phyloP scores from a whole-genome alignment of 1,140 invertebrate species.

The Leptinotarsa undecemlineata region DNA sequence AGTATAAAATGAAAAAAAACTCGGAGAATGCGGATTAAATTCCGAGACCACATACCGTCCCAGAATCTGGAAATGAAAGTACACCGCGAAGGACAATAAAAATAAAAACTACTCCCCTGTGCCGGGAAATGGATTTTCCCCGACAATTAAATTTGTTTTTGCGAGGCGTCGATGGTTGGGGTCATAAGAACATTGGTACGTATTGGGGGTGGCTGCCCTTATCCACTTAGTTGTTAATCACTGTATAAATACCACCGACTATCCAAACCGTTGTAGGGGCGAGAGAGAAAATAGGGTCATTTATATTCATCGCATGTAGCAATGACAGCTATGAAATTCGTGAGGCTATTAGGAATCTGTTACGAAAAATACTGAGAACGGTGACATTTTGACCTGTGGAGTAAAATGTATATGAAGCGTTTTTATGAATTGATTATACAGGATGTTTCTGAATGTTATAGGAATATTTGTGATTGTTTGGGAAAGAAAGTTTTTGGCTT shows the following conservation, averaged over 20 bases:
- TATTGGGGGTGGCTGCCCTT: slow-evolving; percentile 17
- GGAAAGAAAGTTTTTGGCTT: no score
- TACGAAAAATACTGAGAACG: not conserved
- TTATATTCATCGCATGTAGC: slow-evolving; percentile 23
- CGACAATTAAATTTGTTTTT: slow-evolving; percentile 12
- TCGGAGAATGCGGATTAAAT: no score
- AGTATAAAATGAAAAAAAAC: no score
- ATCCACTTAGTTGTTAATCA: slow-evolving; percentile 26
- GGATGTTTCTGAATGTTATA: no score
- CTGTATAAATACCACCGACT: slow-evolving; percentile 22
- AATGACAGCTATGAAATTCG: not conserved
- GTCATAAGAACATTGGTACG: slow-evolving; percentile 1
- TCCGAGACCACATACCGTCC: no score
- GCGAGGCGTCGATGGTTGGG: slow-evolving; percentile 11
- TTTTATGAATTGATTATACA: no score
- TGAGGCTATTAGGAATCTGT: not conserved
- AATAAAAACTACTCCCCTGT: not conserved
- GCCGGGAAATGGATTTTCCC: not conserved
- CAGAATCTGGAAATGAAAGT: not conserved
- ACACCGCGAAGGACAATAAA: not conserved
- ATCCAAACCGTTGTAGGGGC: slow-evolving; percentile 7
- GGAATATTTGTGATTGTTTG: no score
- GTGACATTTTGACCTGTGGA: no score
- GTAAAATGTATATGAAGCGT: no score
- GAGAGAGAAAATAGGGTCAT: not conserved